Base-by-base conservation (phyloP, 2,797 vertebrate genomes). In the Falco concolor region DNA sequence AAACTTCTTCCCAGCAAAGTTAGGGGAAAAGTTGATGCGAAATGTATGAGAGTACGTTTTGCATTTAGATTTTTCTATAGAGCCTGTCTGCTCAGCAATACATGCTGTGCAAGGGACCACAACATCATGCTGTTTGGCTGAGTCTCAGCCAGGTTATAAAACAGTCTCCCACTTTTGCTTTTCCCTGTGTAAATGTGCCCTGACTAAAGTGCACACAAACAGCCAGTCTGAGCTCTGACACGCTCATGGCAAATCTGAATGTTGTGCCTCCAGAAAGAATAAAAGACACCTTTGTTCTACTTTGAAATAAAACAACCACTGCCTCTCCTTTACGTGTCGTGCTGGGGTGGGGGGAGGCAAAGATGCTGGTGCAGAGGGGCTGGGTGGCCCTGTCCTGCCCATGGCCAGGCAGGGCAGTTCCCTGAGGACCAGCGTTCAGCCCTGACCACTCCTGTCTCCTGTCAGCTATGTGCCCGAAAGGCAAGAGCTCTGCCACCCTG, bases 261-360 rank as follows among this genome's bases (percentile, higher is more conserved):
- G 57, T 95, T 2, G 1, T 65, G 50, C 77, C 53, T 82, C 74
- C 73, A 52, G 61, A 65, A 95, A 87, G 82, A 95, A 95, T 96
- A 94, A 97, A 97, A 96, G 72, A 87, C 28, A 34, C 8, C 6
- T 96, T 96, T 95, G 87, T 93, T 95, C 23, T 95, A 85, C 92
- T 96, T 95, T 89, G 87, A 93, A 89, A 90, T 93, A 96, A 95
- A 96, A 67, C 68, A 2, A 0, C 78, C 38, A 1, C 61, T 83
- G 87, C 81, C 69, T 92, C 25, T 19, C 32, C 45, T 94, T 34
- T 73, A 3, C 0, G 3, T 95, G 60, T 87, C 82, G 45, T 93
- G 49, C 34, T 0, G 3, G 53, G 40, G 30, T 54, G 5, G 42
- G 86, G 63, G 72, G 36, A 63, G 80, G 60, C 47, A 52, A 49